phyloP scores from a whole-genome alignment of 2,888 invertebrate genomes.

The Lycaena phlaeas region DNA sequence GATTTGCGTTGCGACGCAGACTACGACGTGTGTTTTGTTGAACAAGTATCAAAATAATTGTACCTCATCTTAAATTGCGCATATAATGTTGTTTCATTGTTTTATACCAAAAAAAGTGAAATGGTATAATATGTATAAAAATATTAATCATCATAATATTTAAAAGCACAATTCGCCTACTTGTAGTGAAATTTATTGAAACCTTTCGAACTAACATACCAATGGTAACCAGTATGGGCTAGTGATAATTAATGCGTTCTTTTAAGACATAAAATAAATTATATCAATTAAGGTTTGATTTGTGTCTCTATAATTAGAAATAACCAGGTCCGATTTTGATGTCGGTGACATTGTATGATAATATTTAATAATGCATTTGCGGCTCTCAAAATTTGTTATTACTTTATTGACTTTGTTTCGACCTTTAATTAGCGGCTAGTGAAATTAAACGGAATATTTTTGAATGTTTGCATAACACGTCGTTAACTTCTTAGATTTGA shows the following conservation, averaged over 20 bases:
- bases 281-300: not conserved
- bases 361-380: not conserved
- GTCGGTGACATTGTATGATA: not conserved
- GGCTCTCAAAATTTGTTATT: not conserved
- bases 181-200: no score
- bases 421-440: not conserved
- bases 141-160: no score
- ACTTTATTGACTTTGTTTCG: not conserved
- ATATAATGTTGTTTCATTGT: no score
- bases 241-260: not conserved
- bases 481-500: no score
- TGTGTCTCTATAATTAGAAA: not conserved
- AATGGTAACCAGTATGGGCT: no score
- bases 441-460: not conserved
- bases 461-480: not conserved
- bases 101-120: no score
- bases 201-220: no score
- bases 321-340: not conserved
- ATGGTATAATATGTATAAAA: no score
- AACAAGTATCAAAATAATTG: no score
- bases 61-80: no score
- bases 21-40: no score
- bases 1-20: slow-evolving; percentile 17
- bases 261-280: not conserved
- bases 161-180: no score